Evolutionary conservation across 2,113 vertebrate species (phyloP).

Genomic region (Nycticebus coucang): DNA sequence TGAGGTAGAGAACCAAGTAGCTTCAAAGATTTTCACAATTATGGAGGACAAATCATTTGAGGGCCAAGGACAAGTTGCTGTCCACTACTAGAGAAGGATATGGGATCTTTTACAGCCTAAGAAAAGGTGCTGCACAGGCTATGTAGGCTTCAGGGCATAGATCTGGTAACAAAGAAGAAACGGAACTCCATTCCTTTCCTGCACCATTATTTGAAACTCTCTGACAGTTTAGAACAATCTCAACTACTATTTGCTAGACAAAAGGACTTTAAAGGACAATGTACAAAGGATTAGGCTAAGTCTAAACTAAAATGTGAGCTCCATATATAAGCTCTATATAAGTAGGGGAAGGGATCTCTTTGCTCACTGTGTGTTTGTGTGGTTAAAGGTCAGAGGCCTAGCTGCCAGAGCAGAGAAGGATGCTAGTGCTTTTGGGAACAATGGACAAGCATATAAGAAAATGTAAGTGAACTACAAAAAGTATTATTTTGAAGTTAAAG

Average conservation of each 20-base stretch:
- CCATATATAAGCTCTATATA: background rate
- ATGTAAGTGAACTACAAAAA: background rate
- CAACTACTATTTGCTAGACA: background rate
- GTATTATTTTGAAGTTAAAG: background rate
- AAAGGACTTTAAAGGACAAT: background rate
- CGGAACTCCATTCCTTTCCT: background rate
- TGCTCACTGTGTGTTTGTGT: background rate
- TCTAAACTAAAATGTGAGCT: background rate
- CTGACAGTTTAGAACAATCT: background rate
- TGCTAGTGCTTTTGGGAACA: background rate
- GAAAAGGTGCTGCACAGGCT: background rate
- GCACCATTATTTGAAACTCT: background rate
- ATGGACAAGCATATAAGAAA: background rate
- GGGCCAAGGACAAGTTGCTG: background rate
- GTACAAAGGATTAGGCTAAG: background rate
- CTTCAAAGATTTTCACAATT: background rate
- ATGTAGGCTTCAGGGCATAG: background rate
- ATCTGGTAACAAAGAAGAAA: too few species aligned
- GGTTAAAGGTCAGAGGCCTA: background rate
- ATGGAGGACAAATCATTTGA: background rate
- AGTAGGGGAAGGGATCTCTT: accelerated
- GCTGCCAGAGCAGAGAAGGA: background rate
- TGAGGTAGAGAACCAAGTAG: background rate
- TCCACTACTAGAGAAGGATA: background rate
- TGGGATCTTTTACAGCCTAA: background rate